Percentiles rank a stretch among this genome's conserved stretches.
Evolutionary conservation across 2,888 invertebrate species (phyloP).

Genomic region (Coleophora deauratella): DNA sequence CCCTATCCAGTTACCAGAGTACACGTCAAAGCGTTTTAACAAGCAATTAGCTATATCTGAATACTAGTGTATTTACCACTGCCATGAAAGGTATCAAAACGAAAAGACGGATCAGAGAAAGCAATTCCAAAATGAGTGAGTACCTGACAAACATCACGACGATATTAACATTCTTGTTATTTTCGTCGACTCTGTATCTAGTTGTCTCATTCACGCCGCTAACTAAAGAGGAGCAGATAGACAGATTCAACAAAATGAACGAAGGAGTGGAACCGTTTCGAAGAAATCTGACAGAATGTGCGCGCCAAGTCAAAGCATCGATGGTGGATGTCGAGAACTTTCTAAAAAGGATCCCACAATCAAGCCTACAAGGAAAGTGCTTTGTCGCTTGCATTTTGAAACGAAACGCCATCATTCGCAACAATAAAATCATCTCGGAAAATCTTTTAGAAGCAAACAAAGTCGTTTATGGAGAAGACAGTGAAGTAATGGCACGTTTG

Average conservation of each 20-base stretch:
- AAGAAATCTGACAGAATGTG: conserved; percentile 56
- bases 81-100: conserved; percentile 19
- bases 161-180: conserved; percentile 27
- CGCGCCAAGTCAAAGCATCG: conserved; percentile 52
- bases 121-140: conserved; percentile 24
- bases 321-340: conserved; percentile 54
- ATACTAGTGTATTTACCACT: conserved; percentile 20
- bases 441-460: conserved; percentile 47
- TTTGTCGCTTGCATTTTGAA: conserved; percentile 62
- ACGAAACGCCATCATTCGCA: conserved; percentile 47
- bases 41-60: conserved; percentile 36
- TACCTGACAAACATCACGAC: conserved; percentile 19
- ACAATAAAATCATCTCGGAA: conserved; percentile 43
- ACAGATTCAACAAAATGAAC: conserved; percentile 39
- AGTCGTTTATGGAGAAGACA: conserved; percentile 51
- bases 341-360: conserved; percentile 52
- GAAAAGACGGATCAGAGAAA: conserved; percentile 11
- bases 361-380: conserved; percentile 51
- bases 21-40: conserved; percentile 28
- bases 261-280: conserved; percentile 55
- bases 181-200: conserved; percentile 29
- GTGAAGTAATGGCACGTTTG: conserved; percentile 47
- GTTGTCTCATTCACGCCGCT: conserved; percentile 43
- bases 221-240: conserved; percentile 51
- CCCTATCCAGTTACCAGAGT: conserved; percentile 11